Evolutionary conservation across 2,888 invertebrate genomes (phyloP).

Genomic region (Dasysyrphus albostriatus): DNA sequence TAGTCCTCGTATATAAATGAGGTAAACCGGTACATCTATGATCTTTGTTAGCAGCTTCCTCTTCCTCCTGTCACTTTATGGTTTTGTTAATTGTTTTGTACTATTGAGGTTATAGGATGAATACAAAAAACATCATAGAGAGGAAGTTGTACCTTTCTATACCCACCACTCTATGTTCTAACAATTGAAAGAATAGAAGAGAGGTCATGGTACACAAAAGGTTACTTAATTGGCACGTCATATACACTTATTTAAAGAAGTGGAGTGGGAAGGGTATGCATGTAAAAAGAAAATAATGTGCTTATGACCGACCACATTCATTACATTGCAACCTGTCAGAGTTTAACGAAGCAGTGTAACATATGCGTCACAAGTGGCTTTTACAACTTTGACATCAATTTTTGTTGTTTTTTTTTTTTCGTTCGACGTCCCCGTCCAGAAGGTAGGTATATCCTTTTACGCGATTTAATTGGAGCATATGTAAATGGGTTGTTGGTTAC

Average conservation of each 20-base stretch:
- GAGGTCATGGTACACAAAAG: conserved; percentile 71
- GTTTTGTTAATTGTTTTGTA: conserved; percentile 69
- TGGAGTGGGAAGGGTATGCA: neutral
- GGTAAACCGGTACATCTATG: conserved; percentile 32
- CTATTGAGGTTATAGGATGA: conserved; percentile 19
- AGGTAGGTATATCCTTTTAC: conserved; percentile 20
- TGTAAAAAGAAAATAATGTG: conserved; percentile 23
- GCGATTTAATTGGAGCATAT: conserved; percentile 71
- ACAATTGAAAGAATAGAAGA: conserved; percentile 56
- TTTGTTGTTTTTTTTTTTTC: neutral
- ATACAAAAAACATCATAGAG: conserved; percentile 22
- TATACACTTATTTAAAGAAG: neutral
- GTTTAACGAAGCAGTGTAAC: conserved; percentile 64
- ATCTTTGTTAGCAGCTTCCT: conserved; percentile 50
- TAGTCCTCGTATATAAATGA: neutral
- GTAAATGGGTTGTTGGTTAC: conserved; percentile 59
- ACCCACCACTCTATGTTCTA: neutral
- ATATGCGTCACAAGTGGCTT: conserved; percentile 70
- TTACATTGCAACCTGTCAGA: conserved; percentile 28
- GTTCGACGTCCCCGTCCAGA: neutral
- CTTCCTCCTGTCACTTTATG: conserved; percentile 29
- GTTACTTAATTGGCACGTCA: conserved; percentile 70
- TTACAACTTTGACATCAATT: conserved; percentile 28
- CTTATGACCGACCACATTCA: conserved; percentile 28
- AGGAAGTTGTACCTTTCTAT: conserved; percentile 28